A percentile compares a stretch with the other conserved stretches of the same genome.
These are phyloP conservation scores for Siniperca undulata DNA, from an alignment of 2,797 vertebrate species.

Conservation along the genomic window DNA sequence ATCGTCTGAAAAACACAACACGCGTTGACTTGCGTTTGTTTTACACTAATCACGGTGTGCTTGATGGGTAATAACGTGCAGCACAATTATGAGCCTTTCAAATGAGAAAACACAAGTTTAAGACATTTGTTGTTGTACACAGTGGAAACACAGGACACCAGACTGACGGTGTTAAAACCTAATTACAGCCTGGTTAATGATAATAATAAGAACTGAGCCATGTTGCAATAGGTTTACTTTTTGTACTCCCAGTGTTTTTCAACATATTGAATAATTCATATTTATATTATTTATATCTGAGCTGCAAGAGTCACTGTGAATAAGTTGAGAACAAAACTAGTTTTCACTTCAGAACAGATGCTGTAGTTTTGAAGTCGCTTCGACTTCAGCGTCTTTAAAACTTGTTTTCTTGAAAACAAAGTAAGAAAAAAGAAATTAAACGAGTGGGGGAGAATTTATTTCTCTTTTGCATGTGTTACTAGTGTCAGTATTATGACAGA, in stretches of 20 bases:
- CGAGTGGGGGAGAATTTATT: slow-evolving; percentile 5
- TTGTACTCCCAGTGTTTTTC: slow-evolving; percentile 6
- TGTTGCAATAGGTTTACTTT: not conserved
- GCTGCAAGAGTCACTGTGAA: slow-evolving; percentile 10
- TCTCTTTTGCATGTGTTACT: not conserved
- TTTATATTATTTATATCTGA: not conserved
- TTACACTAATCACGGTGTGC: slow-evolving; percentile 24
- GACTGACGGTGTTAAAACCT: slow-evolving; percentile 16
- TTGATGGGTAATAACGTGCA: slow-evolving; percentile 42
- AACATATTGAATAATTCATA: slow-evolving; percentile 43
- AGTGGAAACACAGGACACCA: slow-evolving; percentile 26
- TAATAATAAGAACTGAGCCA: not conserved
- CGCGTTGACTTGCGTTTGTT: slow-evolving; percentile 36
- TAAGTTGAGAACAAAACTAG: slow-evolving; percentile 31
- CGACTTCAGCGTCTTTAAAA: slow-evolving; percentile 5
- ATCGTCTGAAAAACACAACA: slow-evolving; percentile 30
- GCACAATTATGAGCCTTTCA: slow-evolving; percentile 65
- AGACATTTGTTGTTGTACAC: slow-evolving; percentile 41
- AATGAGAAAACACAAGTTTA: slow-evolving; percentile 56
- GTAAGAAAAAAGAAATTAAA: not conserved
- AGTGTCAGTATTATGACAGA: not conserved
- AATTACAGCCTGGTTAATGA: slow-evolving; percentile 7
- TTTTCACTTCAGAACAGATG: slow-evolving; percentile 17
- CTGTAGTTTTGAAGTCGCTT: not conserved
- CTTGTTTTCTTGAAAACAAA: not conserved